Evolutionary conservation across 2,113 vertebrate genomes (phyloP), one percentile per base, ranked within the genome.

Genomic region (Electrona antarctica): DNA sequence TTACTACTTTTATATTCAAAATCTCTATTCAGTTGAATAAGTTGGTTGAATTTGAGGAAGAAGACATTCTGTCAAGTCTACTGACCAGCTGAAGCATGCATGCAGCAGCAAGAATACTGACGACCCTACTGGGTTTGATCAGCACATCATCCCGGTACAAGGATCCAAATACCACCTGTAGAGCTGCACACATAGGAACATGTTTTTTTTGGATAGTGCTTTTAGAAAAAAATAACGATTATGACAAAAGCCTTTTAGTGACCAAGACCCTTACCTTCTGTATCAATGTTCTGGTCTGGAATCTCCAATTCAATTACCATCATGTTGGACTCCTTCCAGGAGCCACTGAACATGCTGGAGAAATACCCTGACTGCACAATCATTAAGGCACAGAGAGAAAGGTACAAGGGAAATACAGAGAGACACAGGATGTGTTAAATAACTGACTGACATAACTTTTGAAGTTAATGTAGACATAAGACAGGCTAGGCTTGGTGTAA

Each of bases 311-410:
- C 95, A 74, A 99, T 98, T 80, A 92, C 90, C 77, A 93, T 94
- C 97, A 98, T 98, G 85, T 86, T 96, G 14, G 98, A 99, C 85
- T 99, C 98, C 80, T 95, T 98, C 98, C 98, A 99, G 60, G 97
- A 98, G 45, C 98, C 98, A 55, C 97, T 98, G 92, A 99, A 99
- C 98, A 99, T 99, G 86, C 97, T 98, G 88, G 96, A 98, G 86
- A 99, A 99, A 91, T 99, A 99, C 13, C 97, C 97, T 3, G 97
- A 98, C 98, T 99, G 69, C 0, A 88, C 7, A 41, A 81, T 49
- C 6, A 7, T 67, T 82, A 21, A 51, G 0, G 45, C 29, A 15
- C 21, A 14, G n/a, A 59, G 49, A 70, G 11, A 15, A 29, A 60
- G 60, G 7, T 2, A 28, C 46, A 15, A 58, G 0, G 7, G 5